Evolutionary conservation across 1,140 invertebrate species (phyloP).

Genomic region (Physella acuta): DNA sequence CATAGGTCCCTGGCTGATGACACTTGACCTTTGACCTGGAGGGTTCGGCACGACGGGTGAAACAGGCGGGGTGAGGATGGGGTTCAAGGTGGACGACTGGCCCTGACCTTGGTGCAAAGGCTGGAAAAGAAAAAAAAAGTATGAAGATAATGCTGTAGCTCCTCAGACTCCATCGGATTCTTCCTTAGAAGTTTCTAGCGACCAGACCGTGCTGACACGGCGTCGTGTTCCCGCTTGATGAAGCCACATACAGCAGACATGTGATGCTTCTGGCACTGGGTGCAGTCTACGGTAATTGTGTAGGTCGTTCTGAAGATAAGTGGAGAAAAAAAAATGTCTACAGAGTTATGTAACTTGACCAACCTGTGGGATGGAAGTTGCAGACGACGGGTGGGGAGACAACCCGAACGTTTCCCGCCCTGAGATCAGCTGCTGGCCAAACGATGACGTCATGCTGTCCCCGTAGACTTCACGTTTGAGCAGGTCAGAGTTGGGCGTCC

Average conservation of each 20-base stretch:
- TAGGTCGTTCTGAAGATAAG: too few species aligned
- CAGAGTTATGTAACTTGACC: neutral
- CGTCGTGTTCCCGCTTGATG: neutral
- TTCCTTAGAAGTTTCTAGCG: too few species aligned
- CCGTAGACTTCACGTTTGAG: slow-evolving; percentile 46
- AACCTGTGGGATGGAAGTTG: slow-evolving; percentile 39
- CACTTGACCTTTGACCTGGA: slow-evolving; percentile 33
- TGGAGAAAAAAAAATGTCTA: slow-evolving; percentile 1
- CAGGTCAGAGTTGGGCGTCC: slow-evolving; percentile 21
- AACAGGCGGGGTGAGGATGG: slow-evolving; percentile 47
- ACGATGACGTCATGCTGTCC: slow-evolving; percentile 28
- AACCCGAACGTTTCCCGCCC: slow-evolving; percentile 28
- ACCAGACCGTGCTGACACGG: too few species aligned
- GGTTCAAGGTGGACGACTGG: slow-evolving; percentile 28
- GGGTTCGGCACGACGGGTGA: slow-evolving; percentile 48
- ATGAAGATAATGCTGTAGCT: too few species aligned
- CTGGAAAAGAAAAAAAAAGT: too few species aligned
- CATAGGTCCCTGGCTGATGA: slow-evolving; percentile 43
- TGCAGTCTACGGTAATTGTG: too few species aligned
- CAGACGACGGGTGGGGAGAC: slow-evolving; percentile 35
- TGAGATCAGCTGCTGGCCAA: slow-evolving; percentile 11
- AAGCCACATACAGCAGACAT: neutral
- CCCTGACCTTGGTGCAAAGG: too few species aligned
- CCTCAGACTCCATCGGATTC: too few species aligned
- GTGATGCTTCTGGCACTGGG: too few species aligned